phyloP scores from a whole-genome alignment of 2,113 vertebrate genomes.

The Austrofundulus limnaeus region DNA sequence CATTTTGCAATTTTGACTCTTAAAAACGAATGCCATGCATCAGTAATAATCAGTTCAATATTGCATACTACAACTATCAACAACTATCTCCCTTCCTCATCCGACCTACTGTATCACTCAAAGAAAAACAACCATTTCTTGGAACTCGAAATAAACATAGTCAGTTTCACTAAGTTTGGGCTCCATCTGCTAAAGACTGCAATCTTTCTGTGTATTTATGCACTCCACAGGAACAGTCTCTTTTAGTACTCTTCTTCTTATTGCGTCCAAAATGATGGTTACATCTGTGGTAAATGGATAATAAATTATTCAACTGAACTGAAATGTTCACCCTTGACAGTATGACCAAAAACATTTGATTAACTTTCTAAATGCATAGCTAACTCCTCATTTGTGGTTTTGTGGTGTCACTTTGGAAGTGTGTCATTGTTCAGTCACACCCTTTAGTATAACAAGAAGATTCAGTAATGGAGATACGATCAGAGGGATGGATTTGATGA shows the following conservation, averaged over 20 bases:
- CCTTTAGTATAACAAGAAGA: constrained; percentile 52
- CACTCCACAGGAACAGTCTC: not conserved
- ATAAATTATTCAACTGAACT: constrained; percentile 47
- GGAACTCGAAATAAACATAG: constrained; percentile 6
- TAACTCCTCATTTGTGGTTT: not conserved
- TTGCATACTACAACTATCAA: too few species aligned
- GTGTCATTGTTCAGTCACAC: constrained; percentile 49
- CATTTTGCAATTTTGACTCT: too few species aligned
- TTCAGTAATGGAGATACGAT: constrained; percentile 8
- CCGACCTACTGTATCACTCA: not conserved
- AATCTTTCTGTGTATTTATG: too few species aligned
- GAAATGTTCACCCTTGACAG: constrained; percentile 36
- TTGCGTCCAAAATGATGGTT: constrained; percentile 34
- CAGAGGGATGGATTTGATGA: constrained; percentile 47
- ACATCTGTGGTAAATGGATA: not conserved
- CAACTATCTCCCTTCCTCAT: too few species aligned
- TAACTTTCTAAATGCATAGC: constrained; percentile 27
- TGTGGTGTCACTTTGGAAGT: constrained; percentile 27
- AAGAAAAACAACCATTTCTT: constrained; percentile 7
- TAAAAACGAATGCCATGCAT: too few species aligned
- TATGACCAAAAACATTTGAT: constrained; percentile 7
- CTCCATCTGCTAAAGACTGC: too few species aligned
- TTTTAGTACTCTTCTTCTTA: constrained; percentile 18
- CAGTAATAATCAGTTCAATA: too few species aligned
- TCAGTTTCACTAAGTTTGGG: too few species aligned